Evolutionary conservation across 2,888 invertebrate species (phyloP).

Genomic region (Chloroclysta siterata): DNA sequence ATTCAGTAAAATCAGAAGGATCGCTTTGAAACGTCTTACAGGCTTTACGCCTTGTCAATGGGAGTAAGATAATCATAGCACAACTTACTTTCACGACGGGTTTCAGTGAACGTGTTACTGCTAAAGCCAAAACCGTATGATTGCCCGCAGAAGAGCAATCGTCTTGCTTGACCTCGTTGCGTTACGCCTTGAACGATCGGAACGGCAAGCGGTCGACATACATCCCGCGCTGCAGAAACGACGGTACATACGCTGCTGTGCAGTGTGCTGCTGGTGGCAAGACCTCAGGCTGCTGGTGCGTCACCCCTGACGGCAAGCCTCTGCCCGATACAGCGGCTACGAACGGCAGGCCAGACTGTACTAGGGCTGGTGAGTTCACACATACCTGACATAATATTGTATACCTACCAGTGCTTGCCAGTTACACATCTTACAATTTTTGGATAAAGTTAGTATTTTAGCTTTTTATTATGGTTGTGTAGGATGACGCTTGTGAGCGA

Average conservation of each 20-base stretch:
- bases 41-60: too few relatives aligned
- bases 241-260: constrained; percentile 93
- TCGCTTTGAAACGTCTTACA: too few relatives aligned
- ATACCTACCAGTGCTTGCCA: too few relatives aligned
- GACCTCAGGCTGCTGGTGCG: constrained; percentile 95
- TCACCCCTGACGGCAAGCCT: constrained; percentile 92
- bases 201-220: constrained; percentile 82
- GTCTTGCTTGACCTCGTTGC: constrained; percentile 77
- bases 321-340: constrained; percentile 91
- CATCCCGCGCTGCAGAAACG: constrained; percentile 91
- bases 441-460: too few relatives aligned
- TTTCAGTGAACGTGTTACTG: background rate
- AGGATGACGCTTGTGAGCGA: too few relatives aligned
- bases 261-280: constrained; percentile 93
- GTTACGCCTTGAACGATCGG: constrained; percentile 71
- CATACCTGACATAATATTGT: background rate
- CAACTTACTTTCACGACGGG: background rate
- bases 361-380: constrained; percentile 67
- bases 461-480: too few relatives aligned
- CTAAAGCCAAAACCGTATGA: background rate
- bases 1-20: too few relatives aligned
- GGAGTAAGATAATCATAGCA: too few relatives aligned
- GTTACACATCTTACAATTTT: too few relatives aligned
- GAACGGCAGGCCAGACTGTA: constrained; percentile 89
- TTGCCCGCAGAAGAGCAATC: constrained; percentile 69